phyloP scores from a whole-genome alignment of 1,140 invertebrate species.

The Agrypnia vestita region DNA sequence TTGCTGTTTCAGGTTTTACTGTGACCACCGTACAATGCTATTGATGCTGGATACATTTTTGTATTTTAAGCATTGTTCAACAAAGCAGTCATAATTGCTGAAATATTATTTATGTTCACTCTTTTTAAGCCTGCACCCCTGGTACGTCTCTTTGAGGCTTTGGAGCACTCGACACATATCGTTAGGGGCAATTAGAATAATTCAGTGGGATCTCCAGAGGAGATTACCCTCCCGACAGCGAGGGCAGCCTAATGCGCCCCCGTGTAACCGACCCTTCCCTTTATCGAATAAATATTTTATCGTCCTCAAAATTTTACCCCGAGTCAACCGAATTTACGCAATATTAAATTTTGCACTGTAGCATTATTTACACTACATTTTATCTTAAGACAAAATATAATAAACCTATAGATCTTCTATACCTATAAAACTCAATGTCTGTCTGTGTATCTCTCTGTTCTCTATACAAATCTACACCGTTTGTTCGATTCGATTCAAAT shows the following conservation, averaged over 20 bases:
- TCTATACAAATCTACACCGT: no score
- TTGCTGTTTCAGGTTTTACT: no score
- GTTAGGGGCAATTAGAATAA: constrained; percentile 36
- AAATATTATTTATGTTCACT: constrained; percentile 21
- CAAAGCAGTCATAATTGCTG: neutral
- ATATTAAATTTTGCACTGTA: neutral
- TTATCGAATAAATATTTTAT: constrained; percentile 40
- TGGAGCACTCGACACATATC: constrained; percentile 8
- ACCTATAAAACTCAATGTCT: no score
- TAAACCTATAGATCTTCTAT: no score
- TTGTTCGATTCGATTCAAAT: no score
- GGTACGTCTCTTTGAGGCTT: neutral
- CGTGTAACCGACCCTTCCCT: neutral
- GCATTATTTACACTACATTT: neutral
- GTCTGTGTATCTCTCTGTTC: no score
- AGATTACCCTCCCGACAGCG: constrained; percentile 21
- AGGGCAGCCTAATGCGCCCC: neutral
- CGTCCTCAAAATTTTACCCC: constrained; percentile 12
- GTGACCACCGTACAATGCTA: no score
- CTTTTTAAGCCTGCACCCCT: neutral
- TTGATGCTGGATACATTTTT: no score
- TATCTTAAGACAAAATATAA: no score
- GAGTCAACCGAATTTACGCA: constrained; percentile 5
- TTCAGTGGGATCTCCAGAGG: constrained; percentile 26
- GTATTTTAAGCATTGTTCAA: no score